Evolutionary conservation across 1,140 invertebrate species (phyloP), one percentile per base, ranked within the genome.

Genomic region (Papilio dardanus): DNA sequence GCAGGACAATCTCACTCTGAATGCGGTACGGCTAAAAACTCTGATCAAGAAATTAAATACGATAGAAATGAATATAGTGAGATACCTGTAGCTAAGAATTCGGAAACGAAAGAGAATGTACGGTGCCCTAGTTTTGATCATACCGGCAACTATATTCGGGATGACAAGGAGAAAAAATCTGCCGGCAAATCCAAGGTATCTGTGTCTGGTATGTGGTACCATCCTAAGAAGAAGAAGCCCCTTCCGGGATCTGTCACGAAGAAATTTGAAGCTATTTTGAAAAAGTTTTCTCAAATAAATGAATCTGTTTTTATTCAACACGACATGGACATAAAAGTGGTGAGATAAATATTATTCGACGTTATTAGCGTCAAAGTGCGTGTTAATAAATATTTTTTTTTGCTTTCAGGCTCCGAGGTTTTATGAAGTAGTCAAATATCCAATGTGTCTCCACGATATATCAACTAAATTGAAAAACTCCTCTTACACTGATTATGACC

Each of bases 361-460:
- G 42, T 66, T 24, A n/a, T 28, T 71, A 65, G 67, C 42, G 65
- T 7, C 35, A 40, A 12, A 46, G 12, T 76, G 24, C 46, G 42
- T 33, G 62, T 46, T 69, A 7, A 75, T 40, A 65, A 58, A 54
- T 14, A 50, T 66, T 19, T 16, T 30, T 50, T 40, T 76, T 46
- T 76, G 19, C 14, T 89, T 90, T 58, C 82, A 93, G 92, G 91
- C 91, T 73, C 92, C 92, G n/a, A 86, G 92, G 77, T 94, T 92
- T 82, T 93, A 93, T 74, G 92, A 93, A 82, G 88, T 93, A 21
- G 88, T 93, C n/a, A 93, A 93, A 77, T 89, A 93, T 80, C 93
- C 93, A 19, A 93, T 94, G 88, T 92, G 91, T 71, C 84, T 93
- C 10, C 86, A 92, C 66, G 90, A 93, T 77, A 92, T 94, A 74